phyloP scores from a whole-genome alignment of 2,888 invertebrate species.

The Frankliniella intonsa region DNA sequence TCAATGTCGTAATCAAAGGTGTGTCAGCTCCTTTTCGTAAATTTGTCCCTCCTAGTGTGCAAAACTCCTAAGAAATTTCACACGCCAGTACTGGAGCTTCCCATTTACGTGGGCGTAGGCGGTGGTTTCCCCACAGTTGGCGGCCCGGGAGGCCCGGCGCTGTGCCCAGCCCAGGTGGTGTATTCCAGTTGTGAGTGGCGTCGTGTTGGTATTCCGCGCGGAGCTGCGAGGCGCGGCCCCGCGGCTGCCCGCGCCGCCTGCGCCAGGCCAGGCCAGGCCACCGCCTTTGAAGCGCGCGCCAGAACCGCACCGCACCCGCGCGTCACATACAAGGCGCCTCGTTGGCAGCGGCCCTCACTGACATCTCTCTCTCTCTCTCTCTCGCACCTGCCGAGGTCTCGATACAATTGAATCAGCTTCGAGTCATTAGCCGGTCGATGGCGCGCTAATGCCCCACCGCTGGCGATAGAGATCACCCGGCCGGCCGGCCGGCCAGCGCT shows the following conservation, averaged over 20 bases:
- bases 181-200: conserved; percentile 9
- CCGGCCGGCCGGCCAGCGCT: no score
- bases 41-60: no score
- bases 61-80: no score
- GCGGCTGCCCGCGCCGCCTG: no score
- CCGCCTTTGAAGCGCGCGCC: conserved; percentile 15
- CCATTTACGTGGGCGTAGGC: no score
- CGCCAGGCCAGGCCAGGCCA: background rate
- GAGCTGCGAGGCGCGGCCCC: background rate
- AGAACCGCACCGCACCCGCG: background rate
- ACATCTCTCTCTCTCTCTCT: no score
- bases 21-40: no score
- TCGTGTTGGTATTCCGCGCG: conserved; percentile 12
- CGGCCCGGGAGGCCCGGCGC: no score
- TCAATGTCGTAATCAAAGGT: no score
- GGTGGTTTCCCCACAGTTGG: no score
- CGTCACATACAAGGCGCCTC: conserved; percentile 4
- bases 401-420: conserved; percentile 19
- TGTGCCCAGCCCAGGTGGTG: background rate
- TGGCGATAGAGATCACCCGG: background rate
- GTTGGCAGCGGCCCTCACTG: background rate
- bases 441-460: background rate
- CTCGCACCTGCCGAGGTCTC: background rate
- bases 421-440: conserved; percentile 22
- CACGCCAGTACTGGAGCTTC: no score